phyloP scores from a whole-genome alignment of 2,888 invertebrate genomes.

The Spicauda simplicius region DNA sequence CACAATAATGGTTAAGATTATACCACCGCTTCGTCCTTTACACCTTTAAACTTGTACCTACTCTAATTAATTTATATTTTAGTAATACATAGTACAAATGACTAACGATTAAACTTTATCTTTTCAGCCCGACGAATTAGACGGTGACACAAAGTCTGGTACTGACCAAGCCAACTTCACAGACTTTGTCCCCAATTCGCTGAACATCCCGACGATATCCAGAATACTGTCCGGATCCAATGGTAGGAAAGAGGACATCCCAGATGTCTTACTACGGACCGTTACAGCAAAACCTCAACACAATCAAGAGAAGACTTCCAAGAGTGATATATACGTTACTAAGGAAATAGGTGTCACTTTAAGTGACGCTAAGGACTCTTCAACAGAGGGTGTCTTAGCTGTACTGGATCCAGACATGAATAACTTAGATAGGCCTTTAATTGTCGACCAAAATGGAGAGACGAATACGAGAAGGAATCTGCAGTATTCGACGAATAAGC shows the following conservation, averaged over 20 bases:
- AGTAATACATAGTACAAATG: not conserved
- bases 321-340: slow-evolving; percentile 71
- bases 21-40: no score
- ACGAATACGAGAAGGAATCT: slow-evolving; percentile 80
- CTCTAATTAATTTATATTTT: no score
- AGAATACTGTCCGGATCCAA: slow-evolving; percentile 94
- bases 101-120: slow-evolving; percentile 18
- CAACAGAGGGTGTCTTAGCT: slow-evolving; percentile 79
- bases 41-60: no score
- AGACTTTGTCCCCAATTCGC: slow-evolving; percentile 87
- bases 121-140: slow-evolving; percentile 76
- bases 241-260: slow-evolving; percentile 92
- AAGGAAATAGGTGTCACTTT: slow-evolving; percentile 78
- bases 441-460: slow-evolving; percentile 79
- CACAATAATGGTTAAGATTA: no score
- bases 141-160: slow-evolving; percentile 70
- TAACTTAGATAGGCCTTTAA: slow-evolving; percentile 79
- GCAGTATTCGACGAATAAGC: slow-evolving; percentile 76
- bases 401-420: slow-evolving; percentile 82
- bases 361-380: slow-evolving; percentile 72
- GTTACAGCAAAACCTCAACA: slow-evolving; percentile 86
- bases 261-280: slow-evolving; percentile 89
- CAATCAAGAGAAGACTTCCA: slow-evolving; percentile 73
- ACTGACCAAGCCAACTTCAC: slow-evolving; percentile 82
- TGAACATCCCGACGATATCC: slow-evolving; percentile 93